A percentile compares a stretch with the other conserved stretches of the same genome.
Evolutionary conservation across 2,888 invertebrate species (phyloP).

Genomic region (Heliconius ethilla): DNA sequence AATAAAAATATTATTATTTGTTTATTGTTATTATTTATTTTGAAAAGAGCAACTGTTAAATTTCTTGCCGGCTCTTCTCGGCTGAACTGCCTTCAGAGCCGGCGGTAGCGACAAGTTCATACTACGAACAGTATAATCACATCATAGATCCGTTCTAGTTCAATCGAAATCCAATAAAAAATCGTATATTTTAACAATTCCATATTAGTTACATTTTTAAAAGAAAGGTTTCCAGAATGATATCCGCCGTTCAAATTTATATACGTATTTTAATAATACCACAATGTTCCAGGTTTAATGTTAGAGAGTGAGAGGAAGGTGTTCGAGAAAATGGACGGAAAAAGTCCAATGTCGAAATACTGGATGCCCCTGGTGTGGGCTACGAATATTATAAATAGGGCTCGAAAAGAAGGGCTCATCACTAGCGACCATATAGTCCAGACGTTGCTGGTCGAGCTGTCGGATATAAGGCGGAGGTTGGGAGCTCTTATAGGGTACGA

Average conservation of each 20-base stretch:
- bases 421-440: constrained; percentile 95
- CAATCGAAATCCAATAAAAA: too few species aligned
- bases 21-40: too few species aligned
- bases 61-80: too few species aligned
- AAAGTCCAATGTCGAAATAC: constrained; percentile 93
- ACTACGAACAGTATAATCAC: too few species aligned
- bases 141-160: too few species aligned
- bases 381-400: constrained; percentile 93
- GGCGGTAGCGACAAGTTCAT: too few species aligned
- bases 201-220: too few species aligned
- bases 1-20: too few species aligned
- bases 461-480: constrained; percentile 91
- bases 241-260: neutral
- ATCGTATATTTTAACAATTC: too few species aligned
- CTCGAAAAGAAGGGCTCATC: constrained; percentile 91
- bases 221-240: too few species aligned
- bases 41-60: too few species aligned
- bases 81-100: too few species aligned
- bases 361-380: constrained; percentile 98
- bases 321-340: constrained; percentile 93
- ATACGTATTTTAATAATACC: neutral
- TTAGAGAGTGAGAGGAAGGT: constrained; percentile 95
- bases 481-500: constrained; percentile 94
- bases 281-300: constrained; percentile 86
- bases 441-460: constrained; percentile 93